Percentiles rank a stretch among this genome's conserved stretches.
Conservation (phyloP, 35 echinoderm and acorn worm species). For the Acanthaster planci region DNA sequence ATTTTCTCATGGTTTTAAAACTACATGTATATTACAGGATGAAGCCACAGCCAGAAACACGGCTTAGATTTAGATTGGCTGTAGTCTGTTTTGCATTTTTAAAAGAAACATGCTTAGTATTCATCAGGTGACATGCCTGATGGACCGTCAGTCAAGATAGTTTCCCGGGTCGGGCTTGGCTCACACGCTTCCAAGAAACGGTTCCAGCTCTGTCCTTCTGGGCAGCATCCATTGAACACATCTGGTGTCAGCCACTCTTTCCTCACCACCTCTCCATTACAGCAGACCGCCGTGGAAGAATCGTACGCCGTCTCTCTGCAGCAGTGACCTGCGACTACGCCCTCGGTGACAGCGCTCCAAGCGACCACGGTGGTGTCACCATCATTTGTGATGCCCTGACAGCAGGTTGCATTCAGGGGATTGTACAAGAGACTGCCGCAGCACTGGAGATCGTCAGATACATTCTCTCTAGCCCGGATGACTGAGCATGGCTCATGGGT, state of each 20-base stretch:
- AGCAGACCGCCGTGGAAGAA: not conserved
- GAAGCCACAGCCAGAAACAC: too few relatives aligned
- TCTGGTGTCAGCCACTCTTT: not conserved
- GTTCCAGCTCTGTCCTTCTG: not conserved
- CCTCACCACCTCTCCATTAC: not conserved
- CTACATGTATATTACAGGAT: too few relatives aligned
- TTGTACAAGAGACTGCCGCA: constrained; percentile 12
- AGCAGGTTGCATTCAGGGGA: constrained; percentile 3
- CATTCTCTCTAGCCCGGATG: not conserved
- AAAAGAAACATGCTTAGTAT: not conserved
- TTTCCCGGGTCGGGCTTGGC: not conserved
- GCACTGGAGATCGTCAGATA: not conserved
- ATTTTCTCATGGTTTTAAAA: too few relatives aligned
- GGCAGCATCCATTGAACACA: not conserved
- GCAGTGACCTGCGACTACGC: not conserved
- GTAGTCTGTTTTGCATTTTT: too few relatives aligned
- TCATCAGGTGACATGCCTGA: constrained; percentile 16
- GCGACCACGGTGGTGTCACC: not conserved
- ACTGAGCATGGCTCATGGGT: not conserved
- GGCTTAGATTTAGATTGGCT: too few relatives aligned
- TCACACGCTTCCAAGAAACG: not conserved
- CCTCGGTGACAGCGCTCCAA: not conserved
- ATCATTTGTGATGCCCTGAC: not conserved
- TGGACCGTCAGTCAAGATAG: not conserved
- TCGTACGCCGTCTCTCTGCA: not conserved